Evolutionary conservation across 2,797 vertebrate species (phyloP).

Genomic region (Pelobates cultripes): DNA sequence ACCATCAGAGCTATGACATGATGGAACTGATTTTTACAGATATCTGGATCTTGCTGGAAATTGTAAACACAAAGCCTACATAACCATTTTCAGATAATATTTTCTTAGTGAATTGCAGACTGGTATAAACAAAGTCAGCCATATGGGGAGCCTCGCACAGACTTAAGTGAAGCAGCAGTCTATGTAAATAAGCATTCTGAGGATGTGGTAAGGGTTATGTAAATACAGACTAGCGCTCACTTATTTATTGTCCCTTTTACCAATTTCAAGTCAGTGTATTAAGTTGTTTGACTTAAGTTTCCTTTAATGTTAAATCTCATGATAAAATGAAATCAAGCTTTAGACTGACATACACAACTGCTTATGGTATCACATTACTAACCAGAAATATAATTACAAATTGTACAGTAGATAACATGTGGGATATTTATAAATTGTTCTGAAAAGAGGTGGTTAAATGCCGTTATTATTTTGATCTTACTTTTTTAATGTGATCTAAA

Average conservation of each 20-base stretch:
- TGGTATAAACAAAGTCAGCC: conserved; percentile 8
- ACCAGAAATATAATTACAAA: no score
- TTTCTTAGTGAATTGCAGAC: conserved; percentile 1
- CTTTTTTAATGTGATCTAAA: no score
- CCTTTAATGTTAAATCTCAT: no score
- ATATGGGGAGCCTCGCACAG: background rate
- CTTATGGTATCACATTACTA: no score
- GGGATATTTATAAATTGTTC: no score
- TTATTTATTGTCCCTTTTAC: background rate
- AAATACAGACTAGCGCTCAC: conserved; percentile 25
- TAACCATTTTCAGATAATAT: conserved; percentile 17
- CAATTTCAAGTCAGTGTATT: conserved; percentile 9
- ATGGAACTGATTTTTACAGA: background rate
- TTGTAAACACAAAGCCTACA: conserved; percentile 17
- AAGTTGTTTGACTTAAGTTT: no score
- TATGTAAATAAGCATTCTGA: conserved; percentile 19
- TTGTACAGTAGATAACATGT: no score
- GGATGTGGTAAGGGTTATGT: conserved; percentile 36
- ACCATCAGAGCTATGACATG: background rate
- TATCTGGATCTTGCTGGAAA: conserved; percentile 1
- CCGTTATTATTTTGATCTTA: no score
- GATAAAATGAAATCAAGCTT: no score
- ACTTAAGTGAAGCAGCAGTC: conserved; percentile 3
- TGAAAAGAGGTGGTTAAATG: no score
- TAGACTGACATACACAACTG: no score